Conservation (phyloP, 2,113 vertebrate species). For the Odobenus rosmarus region DNA sequence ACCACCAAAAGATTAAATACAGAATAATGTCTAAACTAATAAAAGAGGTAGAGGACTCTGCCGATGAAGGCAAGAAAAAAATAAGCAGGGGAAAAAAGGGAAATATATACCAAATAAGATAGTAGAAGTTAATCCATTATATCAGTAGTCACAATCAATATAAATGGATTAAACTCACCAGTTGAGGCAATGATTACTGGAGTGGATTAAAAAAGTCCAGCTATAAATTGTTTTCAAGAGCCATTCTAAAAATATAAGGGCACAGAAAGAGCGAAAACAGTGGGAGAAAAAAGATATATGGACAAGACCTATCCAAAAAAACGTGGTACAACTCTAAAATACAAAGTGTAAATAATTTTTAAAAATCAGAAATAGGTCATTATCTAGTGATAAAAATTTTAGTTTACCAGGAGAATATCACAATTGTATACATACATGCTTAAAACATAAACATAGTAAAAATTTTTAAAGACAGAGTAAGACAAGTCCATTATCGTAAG, state of each 20-base stretch:
- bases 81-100: background rate
- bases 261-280: background rate
- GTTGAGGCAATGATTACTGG: background rate
- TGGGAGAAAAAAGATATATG: background rate
- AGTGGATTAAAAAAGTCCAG: background rate
- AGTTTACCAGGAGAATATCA: background rate
- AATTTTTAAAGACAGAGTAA: background rate
- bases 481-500: background rate
- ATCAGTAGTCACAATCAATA: background rate
- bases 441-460: background rate
- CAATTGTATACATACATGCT: background rate
- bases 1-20: background rate
- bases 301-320: background rate
- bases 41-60: background rate
- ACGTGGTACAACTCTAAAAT: background rate
- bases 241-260: background rate
- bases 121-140: background rate
- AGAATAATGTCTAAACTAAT: background rate
- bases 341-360: background rate
- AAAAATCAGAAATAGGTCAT: background rate
- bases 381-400: background rate
- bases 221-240: background rate
- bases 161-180: background rate
- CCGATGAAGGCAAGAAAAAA: background rate
- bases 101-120: background rate